Conservation (phyloP, 2,888 invertebrate species). For the Meliscaeva auricollis region DNA sequence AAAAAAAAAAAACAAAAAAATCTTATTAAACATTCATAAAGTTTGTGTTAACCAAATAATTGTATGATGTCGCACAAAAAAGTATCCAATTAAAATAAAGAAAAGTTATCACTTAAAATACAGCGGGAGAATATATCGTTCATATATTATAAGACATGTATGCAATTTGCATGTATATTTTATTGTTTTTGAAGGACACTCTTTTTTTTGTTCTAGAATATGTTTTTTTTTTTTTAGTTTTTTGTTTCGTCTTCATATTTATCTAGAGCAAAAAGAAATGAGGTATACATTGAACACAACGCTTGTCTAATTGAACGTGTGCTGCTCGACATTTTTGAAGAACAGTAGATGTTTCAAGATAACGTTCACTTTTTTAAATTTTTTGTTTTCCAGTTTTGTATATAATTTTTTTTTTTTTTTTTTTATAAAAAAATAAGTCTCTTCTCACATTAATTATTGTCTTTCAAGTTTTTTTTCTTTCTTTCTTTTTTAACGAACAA, state of each 20-base stretch:
- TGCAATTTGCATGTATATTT: neutral
- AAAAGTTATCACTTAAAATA: slow-evolving; percentile 45
- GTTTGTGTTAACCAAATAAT: slow-evolving; percentile 20
- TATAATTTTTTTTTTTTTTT: slow-evolving; percentile 12
- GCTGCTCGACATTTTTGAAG: slow-evolving; percentile 35
- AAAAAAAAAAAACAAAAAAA: no score
- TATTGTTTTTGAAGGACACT: slow-evolving; percentile 72
- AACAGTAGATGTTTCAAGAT: slow-evolving; percentile 50
- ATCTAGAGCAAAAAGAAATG: slow-evolving; percentile 40
- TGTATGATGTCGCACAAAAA: slow-evolving; percentile 13
- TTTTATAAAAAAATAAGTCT: neutral
- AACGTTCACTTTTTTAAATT: slow-evolving; percentile 48
- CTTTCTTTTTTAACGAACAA: neutral
- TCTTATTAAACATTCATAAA: neutral
- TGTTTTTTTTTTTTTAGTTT: neutral
- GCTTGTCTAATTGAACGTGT: slow-evolving; percentile 58
- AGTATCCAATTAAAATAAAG: slow-evolving; percentile 62
- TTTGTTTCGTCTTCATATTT: neutral
- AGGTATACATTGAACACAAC: slow-evolving; percentile 54
- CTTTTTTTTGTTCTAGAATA: slow-evolving; percentile 62
- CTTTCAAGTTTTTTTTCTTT: neutral
- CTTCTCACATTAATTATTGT: slow-evolving; percentile 15
- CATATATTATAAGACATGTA: no score
- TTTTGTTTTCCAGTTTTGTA: slow-evolving; percentile 1
- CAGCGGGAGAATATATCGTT: neutral